A percentile compares a stretch with the other conserved stretches of the same genome.
Evolutionary conservation across 2,888 invertebrate species (phyloP).

Genomic region (Colletes collaris): DNA sequence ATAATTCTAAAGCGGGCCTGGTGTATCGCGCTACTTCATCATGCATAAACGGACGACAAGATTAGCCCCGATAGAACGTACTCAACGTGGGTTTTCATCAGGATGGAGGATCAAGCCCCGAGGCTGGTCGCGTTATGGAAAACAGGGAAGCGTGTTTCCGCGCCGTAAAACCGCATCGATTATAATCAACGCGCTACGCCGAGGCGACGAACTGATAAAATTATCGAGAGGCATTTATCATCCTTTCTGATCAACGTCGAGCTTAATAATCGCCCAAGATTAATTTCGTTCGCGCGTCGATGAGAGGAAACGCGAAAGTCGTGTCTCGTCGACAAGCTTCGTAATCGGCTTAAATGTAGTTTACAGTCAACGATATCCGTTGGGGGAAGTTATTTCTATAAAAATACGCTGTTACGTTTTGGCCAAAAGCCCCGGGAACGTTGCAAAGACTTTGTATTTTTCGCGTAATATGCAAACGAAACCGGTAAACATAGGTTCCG

Average conservation of each 20-base stretch:
- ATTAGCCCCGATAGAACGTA: constrained; percentile 51
- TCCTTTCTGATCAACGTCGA: constrained; percentile 11
- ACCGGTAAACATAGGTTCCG: too few species aligned
- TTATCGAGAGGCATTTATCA: constrained; percentile 36
- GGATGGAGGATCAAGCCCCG: constrained; percentile 41
- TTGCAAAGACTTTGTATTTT: too few species aligned
- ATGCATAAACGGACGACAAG: constrained; percentile 59
- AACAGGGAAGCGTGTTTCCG: constrained; percentile 26
- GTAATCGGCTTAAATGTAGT: constrained; percentile 22
- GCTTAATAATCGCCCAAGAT: constrained; percentile 32
- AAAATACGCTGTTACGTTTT: too few species aligned
- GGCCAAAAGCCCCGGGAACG: too few species aligned
- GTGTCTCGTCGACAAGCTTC: not conserved
- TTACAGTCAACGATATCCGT: constrained; percentile 6
- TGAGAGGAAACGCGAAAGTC: not conserved
- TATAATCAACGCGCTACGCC: constrained; percentile 16
- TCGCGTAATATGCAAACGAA: too few species aligned
- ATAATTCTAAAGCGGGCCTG: constrained; percentile 29
- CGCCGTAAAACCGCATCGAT: constrained; percentile 44
- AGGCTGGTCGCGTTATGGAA: constrained; percentile 5
- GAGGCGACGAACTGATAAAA: constrained; percentile 27
- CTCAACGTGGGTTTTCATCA: constrained; percentile 48
- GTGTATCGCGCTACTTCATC: constrained; percentile 37
- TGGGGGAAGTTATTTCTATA: constrained; percentile 10
- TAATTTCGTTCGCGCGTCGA: constrained; percentile 21